These are phyloP conservation scores for Netelia virgata DNA, from an alignment of 2,888 invertebrate species.

Conservation along the genomic window DNA sequence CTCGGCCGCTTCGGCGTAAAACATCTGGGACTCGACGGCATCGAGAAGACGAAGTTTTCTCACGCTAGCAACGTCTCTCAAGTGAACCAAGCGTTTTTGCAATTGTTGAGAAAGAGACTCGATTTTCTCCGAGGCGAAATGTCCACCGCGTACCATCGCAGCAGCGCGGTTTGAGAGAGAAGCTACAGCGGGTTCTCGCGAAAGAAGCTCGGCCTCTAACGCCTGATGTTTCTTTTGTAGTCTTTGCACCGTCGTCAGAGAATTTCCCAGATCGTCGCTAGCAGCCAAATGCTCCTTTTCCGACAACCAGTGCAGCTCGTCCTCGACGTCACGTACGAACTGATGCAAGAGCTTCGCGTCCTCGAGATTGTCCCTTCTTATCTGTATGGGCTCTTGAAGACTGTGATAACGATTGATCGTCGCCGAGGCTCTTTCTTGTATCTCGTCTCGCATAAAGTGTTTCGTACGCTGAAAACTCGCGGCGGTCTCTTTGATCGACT, in stretches of 20 bases:
- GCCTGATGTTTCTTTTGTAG: constrained; percentile 97
- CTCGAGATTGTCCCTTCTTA: constrained; percentile 95
- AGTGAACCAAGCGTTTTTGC: constrained; percentile 89
- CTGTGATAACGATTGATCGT: constrained; percentile 91
- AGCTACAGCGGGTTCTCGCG: constrained; percentile 94
- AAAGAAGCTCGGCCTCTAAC: constrained; percentile 94
- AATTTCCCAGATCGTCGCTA: constrained; percentile 89
- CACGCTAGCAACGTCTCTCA: constrained; percentile 91
- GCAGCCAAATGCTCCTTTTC: constrained; percentile 91
- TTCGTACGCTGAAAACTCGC: constrained; percentile 91
- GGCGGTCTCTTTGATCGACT: constrained; percentile 92
- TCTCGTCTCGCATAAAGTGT: constrained; percentile 96
- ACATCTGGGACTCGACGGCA: constrained; percentile 94
- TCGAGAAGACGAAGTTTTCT: constrained; percentile 91
- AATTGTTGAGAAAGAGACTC: constrained; percentile 89
- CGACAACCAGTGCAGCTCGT: constrained; percentile 96
- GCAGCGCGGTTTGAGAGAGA: constrained; percentile 91
- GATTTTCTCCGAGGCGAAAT: constrained; percentile 93
- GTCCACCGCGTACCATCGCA: constrained; percentile 93
- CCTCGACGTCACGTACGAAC: constrained; percentile 96
- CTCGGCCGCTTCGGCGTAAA: constrained; percentile 95
- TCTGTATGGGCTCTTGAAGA: constrained; percentile 95
- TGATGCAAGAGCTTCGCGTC: constrained; percentile 95
- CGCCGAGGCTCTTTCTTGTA: constrained; percentile 90
- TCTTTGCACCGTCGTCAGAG: constrained; percentile 92